Percentiles rank a stretch among this genome's conserved stretches.
These are phyloP conservation scores for Spatulosminthurus flaviceps DNA, from an alignment of 2,888 invertebrate genomes.

Conservation along the genomic window DNA sequence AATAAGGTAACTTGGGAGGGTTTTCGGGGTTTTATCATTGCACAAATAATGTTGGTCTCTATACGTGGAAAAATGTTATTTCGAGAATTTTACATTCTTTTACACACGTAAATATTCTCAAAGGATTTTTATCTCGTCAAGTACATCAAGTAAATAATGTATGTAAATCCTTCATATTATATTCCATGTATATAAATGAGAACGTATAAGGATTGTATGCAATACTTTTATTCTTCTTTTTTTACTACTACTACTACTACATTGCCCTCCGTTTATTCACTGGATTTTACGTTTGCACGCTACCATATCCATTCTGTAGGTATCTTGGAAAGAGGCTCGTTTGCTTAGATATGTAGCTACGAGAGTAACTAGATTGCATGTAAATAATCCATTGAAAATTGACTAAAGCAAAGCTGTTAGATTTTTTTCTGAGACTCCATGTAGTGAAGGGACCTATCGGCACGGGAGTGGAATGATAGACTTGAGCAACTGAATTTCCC, in stretches of 20 bases:
- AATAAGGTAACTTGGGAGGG: slow-evolving; percentile 18
- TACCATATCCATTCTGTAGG: too few species aligned
- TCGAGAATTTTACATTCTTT: slow-evolving; percentile 42
- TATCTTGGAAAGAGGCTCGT: too few species aligned
- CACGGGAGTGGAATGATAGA: not conserved
- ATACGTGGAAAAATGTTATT: slow-evolving; percentile 31
- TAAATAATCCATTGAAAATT: slow-evolving; percentile 12
- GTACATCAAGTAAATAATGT: not conserved
- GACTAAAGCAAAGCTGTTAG: not conserved
- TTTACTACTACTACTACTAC: too few species aligned
- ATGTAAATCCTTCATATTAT: not conserved
- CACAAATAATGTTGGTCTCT: not conserved
- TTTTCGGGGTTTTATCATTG: slow-evolving; percentile 5
- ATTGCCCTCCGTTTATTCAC: too few species aligned
- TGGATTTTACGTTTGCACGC: too few species aligned
- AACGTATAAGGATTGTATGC: too few species aligned
- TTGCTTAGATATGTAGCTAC: too few species aligned
- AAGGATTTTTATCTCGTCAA: not conserved
- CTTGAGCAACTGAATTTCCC: not conserved
- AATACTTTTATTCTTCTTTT: too few species aligned
- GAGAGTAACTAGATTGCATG: not conserved
- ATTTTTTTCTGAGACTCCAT: not conserved
- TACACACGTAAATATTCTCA: slow-evolving; percentile 13
- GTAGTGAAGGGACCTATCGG: not conserved
- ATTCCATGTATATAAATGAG: not conserved